Percentiles rank a stretch among this genome's conserved stretches.
phyloP scores from a whole-genome alignment of 1,140 invertebrate genomes.

The Parapsyche elsis region DNA sequence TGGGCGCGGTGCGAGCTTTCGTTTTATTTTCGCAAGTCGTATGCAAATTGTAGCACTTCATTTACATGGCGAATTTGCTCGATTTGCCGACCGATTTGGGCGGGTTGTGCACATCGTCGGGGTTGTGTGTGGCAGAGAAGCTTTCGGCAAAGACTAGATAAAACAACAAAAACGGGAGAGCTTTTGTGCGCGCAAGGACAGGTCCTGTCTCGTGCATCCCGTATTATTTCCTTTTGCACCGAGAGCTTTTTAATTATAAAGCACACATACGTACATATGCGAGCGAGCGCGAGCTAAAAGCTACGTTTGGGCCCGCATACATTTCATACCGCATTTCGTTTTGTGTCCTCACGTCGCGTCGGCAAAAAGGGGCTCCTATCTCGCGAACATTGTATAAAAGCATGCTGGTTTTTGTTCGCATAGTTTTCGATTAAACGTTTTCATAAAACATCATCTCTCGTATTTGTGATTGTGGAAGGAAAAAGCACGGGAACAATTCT shows the following conservation, averaged over 20 bases:
- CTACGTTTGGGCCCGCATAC: constrained; percentile 6
- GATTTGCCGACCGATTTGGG: constrained; percentile 5
- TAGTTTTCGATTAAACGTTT: no score
- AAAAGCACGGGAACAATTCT: no score
- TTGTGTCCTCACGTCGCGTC: background rate
- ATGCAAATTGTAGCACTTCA: constrained; percentile 2
- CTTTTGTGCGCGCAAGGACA: background rate
- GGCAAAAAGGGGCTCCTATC: no score
- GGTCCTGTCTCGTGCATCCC: background rate
- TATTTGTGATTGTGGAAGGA: no score
- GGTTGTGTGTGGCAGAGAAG: background rate
- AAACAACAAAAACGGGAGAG: background rate
- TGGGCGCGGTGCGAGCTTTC: background rate
- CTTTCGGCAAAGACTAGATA: constrained; percentile 1
- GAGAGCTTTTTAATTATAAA: background rate
- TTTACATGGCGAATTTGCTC: constrained; percentile 3
- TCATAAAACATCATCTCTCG: no score
- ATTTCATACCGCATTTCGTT: constrained; percentile 11
- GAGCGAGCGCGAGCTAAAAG: background rate
- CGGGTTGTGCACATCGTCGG: background rate
- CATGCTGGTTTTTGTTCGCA: no score
- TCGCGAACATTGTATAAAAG: no score
- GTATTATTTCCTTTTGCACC: constrained; percentile 4
- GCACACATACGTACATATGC: background rate
- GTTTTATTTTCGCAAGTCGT: background rate